These are phyloP conservation scores for Premnoplex brunnescens DNA, from an alignment of 2,797 vertebrate species.

Conservation along the genomic window DNA sequence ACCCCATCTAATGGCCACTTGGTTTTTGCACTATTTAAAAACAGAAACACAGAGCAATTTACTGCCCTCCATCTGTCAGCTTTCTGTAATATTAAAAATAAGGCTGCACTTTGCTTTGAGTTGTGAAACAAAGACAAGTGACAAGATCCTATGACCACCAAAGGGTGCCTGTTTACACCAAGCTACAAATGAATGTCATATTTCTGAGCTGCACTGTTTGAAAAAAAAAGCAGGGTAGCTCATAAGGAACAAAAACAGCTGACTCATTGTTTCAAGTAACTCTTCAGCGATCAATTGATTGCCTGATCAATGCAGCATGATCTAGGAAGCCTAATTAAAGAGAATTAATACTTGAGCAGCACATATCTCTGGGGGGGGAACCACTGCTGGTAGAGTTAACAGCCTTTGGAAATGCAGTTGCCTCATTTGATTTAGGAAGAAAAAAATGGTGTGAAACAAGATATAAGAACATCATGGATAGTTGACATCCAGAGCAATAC, in stretches of 20 bases:
- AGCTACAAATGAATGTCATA: not conserved
- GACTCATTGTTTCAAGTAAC: constrained; percentile 56
- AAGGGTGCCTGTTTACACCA: not conserved
- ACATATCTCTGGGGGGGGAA: not conserved
- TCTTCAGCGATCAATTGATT: constrained; percentile 72
- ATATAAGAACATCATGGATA: constrained; percentile 34
- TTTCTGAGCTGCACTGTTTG: not conserved
- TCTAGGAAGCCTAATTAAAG: constrained; percentile 64
- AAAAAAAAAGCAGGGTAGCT: not conserved
- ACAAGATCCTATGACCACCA: not conserved
- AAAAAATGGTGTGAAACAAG: constrained; percentile 34
- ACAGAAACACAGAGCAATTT: not conserved
- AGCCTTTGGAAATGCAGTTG: constrained; percentile 14
- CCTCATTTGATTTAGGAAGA: constrained; percentile 18
- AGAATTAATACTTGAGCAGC: constrained; percentile 62
- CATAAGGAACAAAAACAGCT: constrained; percentile 52
- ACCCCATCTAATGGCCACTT: not conserved
- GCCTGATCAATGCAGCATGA: constrained; percentile 67
- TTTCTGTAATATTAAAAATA: not conserved
- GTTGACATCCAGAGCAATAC: constrained; percentile 29
- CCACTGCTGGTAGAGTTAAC: constrained; percentile 34
- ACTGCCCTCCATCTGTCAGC: not conserved
- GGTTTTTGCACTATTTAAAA: constrained; percentile 16
- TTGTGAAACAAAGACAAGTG: not conserved
- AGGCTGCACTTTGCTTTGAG: not conserved